Percentiles rank a stretch among this genome's conserved stretches.
phyloP scores from a whole-genome alignment of 2,113 vertebrate species.

The Zeus faber region DNA sequence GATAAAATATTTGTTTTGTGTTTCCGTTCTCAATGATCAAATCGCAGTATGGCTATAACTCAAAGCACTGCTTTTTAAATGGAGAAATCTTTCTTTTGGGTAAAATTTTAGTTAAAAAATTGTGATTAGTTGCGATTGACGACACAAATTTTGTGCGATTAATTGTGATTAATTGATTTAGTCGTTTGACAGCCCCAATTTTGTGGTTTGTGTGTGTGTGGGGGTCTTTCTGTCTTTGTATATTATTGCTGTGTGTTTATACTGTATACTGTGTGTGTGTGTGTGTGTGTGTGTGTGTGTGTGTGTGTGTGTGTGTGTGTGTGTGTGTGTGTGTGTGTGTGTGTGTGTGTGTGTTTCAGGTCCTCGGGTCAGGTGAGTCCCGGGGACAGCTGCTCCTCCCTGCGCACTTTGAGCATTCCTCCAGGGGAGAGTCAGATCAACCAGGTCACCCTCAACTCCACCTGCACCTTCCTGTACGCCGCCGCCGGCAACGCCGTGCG shows the following conservation, averaged over 20 bases:
- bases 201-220: background rate
- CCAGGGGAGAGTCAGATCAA: slow-evolving; percentile 96
- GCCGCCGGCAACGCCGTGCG: slow-evolving; percentile 91
- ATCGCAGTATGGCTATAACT: too few species aligned
- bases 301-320: too few species aligned
- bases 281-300: too few species aligned
- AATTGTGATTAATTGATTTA: too few species aligned
- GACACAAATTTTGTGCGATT: too few species aligned
- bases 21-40: too few species aligned
- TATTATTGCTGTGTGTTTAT: slow-evolving; percentile 3
- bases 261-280: background rate
- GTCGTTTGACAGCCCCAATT: too few species aligned
- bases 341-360: slow-evolving; percentile 63
- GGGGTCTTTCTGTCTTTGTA: slow-evolving; percentile 1
- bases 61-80: too few species aligned
- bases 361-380: slow-evolving; percentile 90
- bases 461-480: slow-evolving; percentile 90
- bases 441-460: slow-evolving; percentile 89
- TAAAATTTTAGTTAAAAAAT: too few species aligned
- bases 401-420: slow-evolving; percentile 81
- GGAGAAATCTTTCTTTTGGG: too few species aligned
- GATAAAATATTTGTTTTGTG: too few species aligned
- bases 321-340: background rate
- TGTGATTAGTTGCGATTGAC: too few species aligned
- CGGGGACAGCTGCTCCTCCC: slow-evolving; percentile 82